A percentile compares a stretch with the other conserved stretches of the same genome.
phyloP scores from a whole-genome alignment of 2,888 invertebrate species.

The Synergus gifuensis region DNA sequence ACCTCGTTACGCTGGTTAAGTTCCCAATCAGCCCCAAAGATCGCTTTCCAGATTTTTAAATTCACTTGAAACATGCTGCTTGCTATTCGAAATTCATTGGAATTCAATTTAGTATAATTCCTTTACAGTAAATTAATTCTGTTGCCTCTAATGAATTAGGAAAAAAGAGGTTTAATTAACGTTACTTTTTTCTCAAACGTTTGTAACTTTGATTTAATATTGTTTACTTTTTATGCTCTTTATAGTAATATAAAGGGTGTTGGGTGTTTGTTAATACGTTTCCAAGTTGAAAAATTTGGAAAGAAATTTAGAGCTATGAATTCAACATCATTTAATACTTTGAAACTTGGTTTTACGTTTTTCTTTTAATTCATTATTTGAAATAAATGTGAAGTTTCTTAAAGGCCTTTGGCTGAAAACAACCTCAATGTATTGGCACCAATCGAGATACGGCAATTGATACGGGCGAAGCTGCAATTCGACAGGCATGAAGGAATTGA shows the following conservation, averaged over 20 bases:
- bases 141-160: neutral
- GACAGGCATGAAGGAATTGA: neutral
- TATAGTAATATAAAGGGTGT: neutral
- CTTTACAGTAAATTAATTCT: neutral
- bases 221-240: neutral
- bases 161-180: neutral
- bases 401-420: neutral
- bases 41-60: constrained; percentile 29
- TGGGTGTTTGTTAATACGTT: too few relatives aligned
- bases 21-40: neutral
- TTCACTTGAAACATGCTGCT: neutral
- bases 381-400: neutral
- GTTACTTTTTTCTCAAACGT: neutral
- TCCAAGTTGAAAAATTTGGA: too few relatives aligned
- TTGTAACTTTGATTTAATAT: neutral
- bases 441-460: neutral
- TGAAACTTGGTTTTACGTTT: neutral
- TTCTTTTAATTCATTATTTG: neutral
- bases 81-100: neutral
- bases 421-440: neutral
- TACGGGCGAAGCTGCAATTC: neutral
- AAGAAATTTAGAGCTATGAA: too few relatives aligned
- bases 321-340: neutral
- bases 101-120: neutral
- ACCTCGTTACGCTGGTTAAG: constrained; percentile 1